Base-by-base conservation (phyloP, 2,113 vertebrate species). In the Scortum barcoo region DNA sequence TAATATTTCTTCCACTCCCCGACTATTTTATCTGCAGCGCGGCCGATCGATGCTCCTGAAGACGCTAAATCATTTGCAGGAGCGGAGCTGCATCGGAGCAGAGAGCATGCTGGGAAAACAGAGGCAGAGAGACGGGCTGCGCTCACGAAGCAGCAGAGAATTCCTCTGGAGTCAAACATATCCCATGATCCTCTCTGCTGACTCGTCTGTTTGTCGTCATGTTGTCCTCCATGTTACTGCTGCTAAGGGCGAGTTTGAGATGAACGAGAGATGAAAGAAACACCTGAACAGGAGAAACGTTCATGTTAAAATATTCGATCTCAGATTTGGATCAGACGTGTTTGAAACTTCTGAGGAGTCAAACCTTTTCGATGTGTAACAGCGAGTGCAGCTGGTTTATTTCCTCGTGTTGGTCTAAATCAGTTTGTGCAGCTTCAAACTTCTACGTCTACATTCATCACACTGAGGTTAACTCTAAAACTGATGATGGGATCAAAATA, bases 21-120 rank as follows among this genome's bases (percentile, higher is more conserved):
- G 44, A 74, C 78, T 78, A 56, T 81, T 85, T 86, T 86, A 83
- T 89, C 87, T 88, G 85, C 89, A 86, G 87, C 78, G 67, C 63
- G 54, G 85, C 85, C 83, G 89, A 92, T 92, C 91, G 89, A 92
- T 92, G 87, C 72, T 83, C 63, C 81, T 40, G 65, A 84, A 81
- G 89, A 72, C 56, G 81, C 79, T 91, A 89, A 92, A 91, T 92
- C 89, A 89, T 87, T 72, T 58, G 82, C 57, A 75, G 85, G 56
- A 80, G 60, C 14, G 24, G 57, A 36, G 84, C 85, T 72, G 88
- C 81, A 72, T 56, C 69, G 9, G 68, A 78, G 81, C 86, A 88
- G 72, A 88, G 90, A 78, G 88, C 90, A 91, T 88, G 80, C 86
- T 91, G 90, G 90, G 83, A 88, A 71, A 53, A 48, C 30, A 61